Conservation (phyloP, 2,113 vertebrate genomes). For the Syngnathus scovelli region DNA sequence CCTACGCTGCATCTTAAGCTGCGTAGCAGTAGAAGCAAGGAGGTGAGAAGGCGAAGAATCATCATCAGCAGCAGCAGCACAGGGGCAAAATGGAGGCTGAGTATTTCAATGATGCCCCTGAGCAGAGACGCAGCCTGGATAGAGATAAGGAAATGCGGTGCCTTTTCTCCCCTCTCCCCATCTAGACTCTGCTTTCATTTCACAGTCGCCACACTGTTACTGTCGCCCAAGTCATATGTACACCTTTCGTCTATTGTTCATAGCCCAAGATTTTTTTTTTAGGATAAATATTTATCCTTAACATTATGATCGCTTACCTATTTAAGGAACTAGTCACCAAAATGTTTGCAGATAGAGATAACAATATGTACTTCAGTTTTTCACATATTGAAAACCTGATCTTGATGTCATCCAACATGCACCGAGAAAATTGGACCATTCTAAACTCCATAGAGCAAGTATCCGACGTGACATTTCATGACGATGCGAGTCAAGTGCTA, state of each 20-base stretch:
- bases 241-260: background rate
- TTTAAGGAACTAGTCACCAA: too few relatives aligned
- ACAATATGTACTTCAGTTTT: too few relatives aligned
- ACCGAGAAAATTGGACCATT: background rate
- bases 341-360: too few relatives aligned
- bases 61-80: conserved; percentile 11
- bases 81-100: conserved; percentile 74
- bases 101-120: conserved; percentile 51
- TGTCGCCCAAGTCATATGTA: conserved; percentile 7
- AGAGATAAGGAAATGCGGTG: background rate
- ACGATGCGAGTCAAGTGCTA: background rate
- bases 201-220: conserved; percentile 41
- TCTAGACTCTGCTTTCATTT: background rate
- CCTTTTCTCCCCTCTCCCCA: background rate
- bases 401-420: background rate
- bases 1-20: conserved; percentile 37
- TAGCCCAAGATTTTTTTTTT: background rate
- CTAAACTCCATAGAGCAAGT: background rate
- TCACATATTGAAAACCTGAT: too few relatives aligned
- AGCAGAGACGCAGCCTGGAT: conserved; percentile 46
- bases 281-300: background rate
- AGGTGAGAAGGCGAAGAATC: conserved; percentile 38
- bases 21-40: conserved; percentile 38
- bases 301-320: too few relatives aligned
- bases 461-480: background rate